These are phyloP conservation scores for Eilema griseolum DNA, from an alignment of 2,888 invertebrate species.

Conservation along the genomic window DNA sequence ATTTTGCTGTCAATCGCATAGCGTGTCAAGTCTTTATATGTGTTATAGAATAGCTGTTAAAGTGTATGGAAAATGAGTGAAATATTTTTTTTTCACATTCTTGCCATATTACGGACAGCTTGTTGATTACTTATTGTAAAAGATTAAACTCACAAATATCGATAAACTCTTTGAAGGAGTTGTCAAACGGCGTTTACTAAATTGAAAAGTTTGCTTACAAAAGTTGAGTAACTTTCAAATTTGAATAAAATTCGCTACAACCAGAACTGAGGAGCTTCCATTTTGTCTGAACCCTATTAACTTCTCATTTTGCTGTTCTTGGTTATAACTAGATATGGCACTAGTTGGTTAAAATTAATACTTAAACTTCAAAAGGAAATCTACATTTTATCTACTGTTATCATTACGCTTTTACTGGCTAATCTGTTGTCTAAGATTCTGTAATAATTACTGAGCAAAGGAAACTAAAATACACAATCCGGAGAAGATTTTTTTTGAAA, in stretches of 20 bases:
- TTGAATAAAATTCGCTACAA: not conserved
- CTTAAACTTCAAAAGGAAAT: too few species aligned
- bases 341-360: too few species aligned
- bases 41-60: not conserved
- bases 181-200: not conserved
- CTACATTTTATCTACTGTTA: too few species aligned
- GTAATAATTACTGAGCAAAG: too few species aligned
- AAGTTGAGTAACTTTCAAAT: not conserved
- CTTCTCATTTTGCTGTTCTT: too few species aligned
- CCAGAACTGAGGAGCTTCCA: too few species aligned
- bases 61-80: not conserved
- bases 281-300: too few species aligned
- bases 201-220: not conserved
- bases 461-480: too few species aligned
- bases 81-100: not conserved
- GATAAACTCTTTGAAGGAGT: not conserved
- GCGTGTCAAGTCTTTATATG: not conserved
- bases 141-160: not conserved
- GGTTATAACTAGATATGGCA: too few species aligned
- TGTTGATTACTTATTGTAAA: not conserved
- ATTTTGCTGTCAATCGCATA: slow-evolving; percentile 28
- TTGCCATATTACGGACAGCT: not conserved
- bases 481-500: too few species aligned
- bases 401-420: too few species aligned
- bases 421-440: too few species aligned